Base-by-base conservation (phyloP, 1,140 invertebrate genomes). In the Oryctes rhinoceros region DNA sequence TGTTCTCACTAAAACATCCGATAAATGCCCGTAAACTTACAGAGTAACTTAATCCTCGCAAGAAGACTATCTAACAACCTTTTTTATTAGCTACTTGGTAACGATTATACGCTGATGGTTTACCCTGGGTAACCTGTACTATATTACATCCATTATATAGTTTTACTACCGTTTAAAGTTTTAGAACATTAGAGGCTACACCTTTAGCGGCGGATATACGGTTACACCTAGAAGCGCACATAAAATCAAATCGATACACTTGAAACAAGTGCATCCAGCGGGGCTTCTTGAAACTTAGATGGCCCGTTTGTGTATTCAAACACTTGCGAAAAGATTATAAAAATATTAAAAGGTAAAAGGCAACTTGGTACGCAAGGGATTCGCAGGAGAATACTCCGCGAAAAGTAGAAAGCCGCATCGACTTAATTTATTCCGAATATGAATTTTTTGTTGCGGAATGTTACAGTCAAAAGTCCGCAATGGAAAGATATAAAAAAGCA, bases 191-290 rank as follows among this genome's bases (percentile, higher is more conserved):
- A 62, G 53, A 62, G 20, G 53, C 53, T 20, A 53, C 3, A 44
- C 39, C 39, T 44, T 44, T 62, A 62, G 20, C 53, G 53, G 53
- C 53, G 15, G 53, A 62, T 62, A 62, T 62, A 62, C 53, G 15
- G 53, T 18, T 44, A 44, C 39, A 62, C 53, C 15, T 20, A 7
- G 7, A 62, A 13, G 15, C 20, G 15, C 20, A 62, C 13, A 62
- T 62, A 62, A 62, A 62, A 62, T 62, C 53, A 62, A 62, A 62
- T 62, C 53, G 53, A 62, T 62, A 62, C 13, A 62, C 53, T 62
- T 62, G 20, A 62, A n/a, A 20, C 53, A n/a, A 20, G 15, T 62
- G 53, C 53, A 62, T 62, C 53, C 15, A n/a, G 53, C 53, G 53
- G 15, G 15, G 53, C 53, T 62, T 62, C 1, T 18, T 20, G 15